Base-by-base conservation (phyloP, 2,113 vertebrate genomes). In the Vombatus ursinus region DNA sequence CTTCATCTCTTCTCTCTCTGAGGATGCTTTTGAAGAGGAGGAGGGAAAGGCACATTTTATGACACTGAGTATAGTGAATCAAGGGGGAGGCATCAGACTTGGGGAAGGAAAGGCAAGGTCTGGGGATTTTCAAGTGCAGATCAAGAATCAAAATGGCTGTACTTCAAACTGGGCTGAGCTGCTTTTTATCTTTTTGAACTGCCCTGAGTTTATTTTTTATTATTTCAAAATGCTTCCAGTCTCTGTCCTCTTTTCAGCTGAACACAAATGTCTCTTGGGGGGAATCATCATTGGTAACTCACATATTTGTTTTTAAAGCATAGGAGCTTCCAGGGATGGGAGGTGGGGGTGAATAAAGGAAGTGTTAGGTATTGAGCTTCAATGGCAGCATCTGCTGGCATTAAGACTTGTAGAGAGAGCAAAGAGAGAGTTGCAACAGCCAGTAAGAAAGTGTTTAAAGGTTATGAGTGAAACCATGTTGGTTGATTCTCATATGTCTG, bases 201-300 rank as follows among this genome's bases (percentile, higher is more conserved):
- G 91, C 91, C 90, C 93, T 19, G 52, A 47, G 51, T 57, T 97
- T 94, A 12, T 95, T 95, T 92, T 51, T 94, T 94, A 89, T 77
- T 77, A 44, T 77, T 77, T 77, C 51, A 52, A 9, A 9, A 0
- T 0, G 12, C 1, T 25, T 52, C 51, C 23, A 10, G 52, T 31
- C 37, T 84, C 49, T 10, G 12, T 22, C 22, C 24, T 89, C 52
- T 25, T 77, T 31, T 31, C 47, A 12, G 0, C 5, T 16, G 0
- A 51, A 53, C 48, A n/a, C 84, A 12, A 28, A 19, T 8, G 48
- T 92, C 54, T 4, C 49, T 94, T 84, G 4, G 14, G 49, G 44
- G 44, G 50, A 47, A 31, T 3, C 3, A 7, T n/a, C 53, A 6
- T 26, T 52, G 49, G 26, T 54, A 52, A 50, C 31, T n/a, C 23